Conservation (phyloP, 2,797 vertebrate genomes). For the Clarias platycephalus region DNA sequence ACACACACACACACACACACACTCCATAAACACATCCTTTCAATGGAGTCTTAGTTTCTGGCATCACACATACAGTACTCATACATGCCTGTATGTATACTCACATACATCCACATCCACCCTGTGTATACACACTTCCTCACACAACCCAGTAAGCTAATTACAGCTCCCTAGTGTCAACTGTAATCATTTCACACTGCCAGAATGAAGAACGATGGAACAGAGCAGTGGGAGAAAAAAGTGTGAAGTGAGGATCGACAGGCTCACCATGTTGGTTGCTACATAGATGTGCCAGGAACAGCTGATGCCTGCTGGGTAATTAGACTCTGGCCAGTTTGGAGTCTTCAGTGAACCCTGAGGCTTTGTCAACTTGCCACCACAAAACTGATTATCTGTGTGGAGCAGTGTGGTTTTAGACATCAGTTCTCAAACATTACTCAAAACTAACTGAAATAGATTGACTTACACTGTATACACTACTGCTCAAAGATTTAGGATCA, state of each 20-base stretch:
- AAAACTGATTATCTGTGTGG: slow-evolving; percentile 83
- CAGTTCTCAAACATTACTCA: background rate
- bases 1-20: slow-evolving; percentile 37
- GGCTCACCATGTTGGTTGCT: slow-evolving; percentile 77
- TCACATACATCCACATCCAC: background rate
- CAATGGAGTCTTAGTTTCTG: slow-evolving; percentile 69
- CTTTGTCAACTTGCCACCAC: slow-evolving; percentile 86
- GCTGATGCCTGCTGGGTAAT: slow-evolving; percentile 91
- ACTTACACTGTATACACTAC: too few relatives aligned
- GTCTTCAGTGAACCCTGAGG: slow-evolving; percentile 84
- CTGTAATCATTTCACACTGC: slow-evolving; percentile 6
- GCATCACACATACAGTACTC: slow-evolving; percentile 31
- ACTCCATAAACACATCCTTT: slow-evolving; percentile 55
- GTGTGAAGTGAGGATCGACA: slow-evolving; percentile 24
- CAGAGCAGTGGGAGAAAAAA: slow-evolving; percentile 4
- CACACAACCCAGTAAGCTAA: background rate
- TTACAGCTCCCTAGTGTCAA: slow-evolving; percentile 11
- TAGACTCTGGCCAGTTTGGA: slow-evolving; percentile 88
- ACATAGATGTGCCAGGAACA: slow-evolving; percentile 92
- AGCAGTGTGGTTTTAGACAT: background rate
- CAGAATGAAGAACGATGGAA: slow-evolving; percentile 6
- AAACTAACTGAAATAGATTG: background rate
- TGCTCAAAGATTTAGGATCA: too few relatives aligned
- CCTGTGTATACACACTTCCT: slow-evolving; percentile 27
- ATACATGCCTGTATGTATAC: slow-evolving; percentile 25